Evolutionary conservation across 2,888 invertebrate species (phyloP).

Genomic region (Augochlorella aurata): DNA sequence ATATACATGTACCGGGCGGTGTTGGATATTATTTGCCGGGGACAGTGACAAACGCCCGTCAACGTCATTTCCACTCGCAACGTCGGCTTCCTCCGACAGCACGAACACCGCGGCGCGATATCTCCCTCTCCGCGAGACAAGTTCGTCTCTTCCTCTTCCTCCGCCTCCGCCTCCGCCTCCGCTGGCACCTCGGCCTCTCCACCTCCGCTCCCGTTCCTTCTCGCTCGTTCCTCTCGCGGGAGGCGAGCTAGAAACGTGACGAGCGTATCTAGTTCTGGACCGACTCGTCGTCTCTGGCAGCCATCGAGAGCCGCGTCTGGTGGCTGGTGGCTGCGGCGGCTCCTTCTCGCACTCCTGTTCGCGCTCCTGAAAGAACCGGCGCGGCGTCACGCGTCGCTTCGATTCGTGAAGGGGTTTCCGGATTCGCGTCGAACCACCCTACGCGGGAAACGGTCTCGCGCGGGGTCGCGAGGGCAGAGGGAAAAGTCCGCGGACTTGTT

Average conservation of each 20-base stretch:
- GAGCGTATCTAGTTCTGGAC: constrained; percentile 79
- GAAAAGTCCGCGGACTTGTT: background rate
- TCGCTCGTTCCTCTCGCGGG: constrained; percentile 68
- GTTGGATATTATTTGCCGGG: constrained; percentile 80
- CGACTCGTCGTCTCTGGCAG: constrained; percentile 78
- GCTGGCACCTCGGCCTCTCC: constrained; percentile 30
- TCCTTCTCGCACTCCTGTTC: constrained; percentile 38
- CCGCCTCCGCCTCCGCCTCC: constrained; percentile 35
- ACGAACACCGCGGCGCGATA: constrained; percentile 40
- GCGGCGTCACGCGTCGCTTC: too few relatives aligned
- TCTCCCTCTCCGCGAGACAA: constrained; percentile 49
- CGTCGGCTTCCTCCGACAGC: constrained; percentile 64
- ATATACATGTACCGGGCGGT: constrained; percentile 65
- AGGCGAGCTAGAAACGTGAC: constrained; percentile 78
- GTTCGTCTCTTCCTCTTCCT: constrained; percentile 44
- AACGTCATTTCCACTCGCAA: constrained; percentile 79
- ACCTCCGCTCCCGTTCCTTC: constrained; percentile 36
- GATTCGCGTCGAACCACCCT: background rate
- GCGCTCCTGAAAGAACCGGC: background rate
- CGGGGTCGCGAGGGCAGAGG: too few relatives aligned
- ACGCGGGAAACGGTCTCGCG: background rate
- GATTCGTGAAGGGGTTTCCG: too few relatives aligned
- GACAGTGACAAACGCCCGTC: constrained; percentile 81
- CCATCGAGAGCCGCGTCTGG: constrained; percentile 70
- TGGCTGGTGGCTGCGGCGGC: constrained; percentile 69